Base-by-base conservation (phyloP, 2,113 vertebrate species). In the Odontesthes bonariensis region DNA sequence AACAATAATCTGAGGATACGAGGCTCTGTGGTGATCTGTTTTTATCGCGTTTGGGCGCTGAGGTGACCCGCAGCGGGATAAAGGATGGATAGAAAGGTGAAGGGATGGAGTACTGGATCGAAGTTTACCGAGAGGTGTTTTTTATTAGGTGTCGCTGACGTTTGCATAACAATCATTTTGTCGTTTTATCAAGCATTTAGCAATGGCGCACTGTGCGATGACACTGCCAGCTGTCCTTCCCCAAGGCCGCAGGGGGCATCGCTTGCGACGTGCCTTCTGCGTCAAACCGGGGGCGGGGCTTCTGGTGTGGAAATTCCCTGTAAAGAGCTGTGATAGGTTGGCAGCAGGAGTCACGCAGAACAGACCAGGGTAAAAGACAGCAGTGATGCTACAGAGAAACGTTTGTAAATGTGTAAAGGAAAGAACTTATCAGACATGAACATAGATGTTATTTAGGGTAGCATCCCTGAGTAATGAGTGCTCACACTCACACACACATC, bases 291-390 rank as follows among this genome's bases (percentile, higher is more conserved):
- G 87, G 94, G 94, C 84, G 94, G 88, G 84, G 92, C 81, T 62
- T 90, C n/a, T 12, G 53, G 44, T 81, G 86, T 94, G 93, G 94
- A 94, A 94, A 94, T 93, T 94, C 94, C 93, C 90, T 86, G 70
- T 71, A 75, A 85, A 78, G 84, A 72, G 59, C 81, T 84, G 85
- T 91, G 88, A 93, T 93, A 82, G 91, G 92, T 49, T 66, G 82
- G 42, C 17, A 32, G 5, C 1, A 19, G 40, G 65, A 85, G 33
- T 63, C 76, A 88, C 78, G 79, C 76, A 85, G 75, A 75, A 77
- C 74, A 66, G 42, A 76, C 63, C 17, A 8, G 60, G 44, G 65
- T 55, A 59, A 64, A 22, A 63, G 49, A 58, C 56, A 51, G 73
- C 61, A 49, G 60, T 52, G 67, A 86, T 78, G 75, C 61, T 68